Conservation (phyloP, 2,888 invertebrate genomes). For the Pammene fasciana region DNA sequence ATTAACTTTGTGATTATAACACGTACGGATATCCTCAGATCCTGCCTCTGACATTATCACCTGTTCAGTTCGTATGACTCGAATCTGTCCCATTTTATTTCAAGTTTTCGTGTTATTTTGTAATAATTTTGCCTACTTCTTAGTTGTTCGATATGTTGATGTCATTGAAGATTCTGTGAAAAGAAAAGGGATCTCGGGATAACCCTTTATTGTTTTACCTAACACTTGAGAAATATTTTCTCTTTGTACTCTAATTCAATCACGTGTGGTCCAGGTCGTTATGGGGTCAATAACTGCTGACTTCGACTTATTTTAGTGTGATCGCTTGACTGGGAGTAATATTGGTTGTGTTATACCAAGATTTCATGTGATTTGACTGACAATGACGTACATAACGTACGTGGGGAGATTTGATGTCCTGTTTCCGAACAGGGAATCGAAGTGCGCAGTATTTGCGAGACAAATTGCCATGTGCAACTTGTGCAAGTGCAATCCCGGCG, state of each 20-base stretch:
- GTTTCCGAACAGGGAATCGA: slow-evolving; percentile 9
- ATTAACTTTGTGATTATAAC: slow-evolving; percentile 44
- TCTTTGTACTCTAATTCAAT: slow-evolving; percentile 68
- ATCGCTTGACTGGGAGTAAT: slow-evolving; percentile 43
- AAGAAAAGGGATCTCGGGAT: slow-evolving; percentile 10
- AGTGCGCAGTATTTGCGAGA: slow-evolving; percentile 36
- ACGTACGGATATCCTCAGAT: slow-evolving; percentile 26
- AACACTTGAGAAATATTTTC: slow-evolving; percentile 33
- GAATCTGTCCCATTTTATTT: slow-evolving; percentile 71
- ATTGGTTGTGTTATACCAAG: slow-evolving; percentile 24
- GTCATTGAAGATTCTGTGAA: slow-evolving; percentile 6
- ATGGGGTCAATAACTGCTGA: slow-evolving; percentile 80
- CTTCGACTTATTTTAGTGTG: slow-evolving; percentile 58
- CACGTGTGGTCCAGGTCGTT: slow-evolving; percentile 79
- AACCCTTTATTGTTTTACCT: slow-evolving; percentile 40
- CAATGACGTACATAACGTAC: slow-evolving; percentile 17
- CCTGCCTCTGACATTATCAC: slow-evolving; percentile 42
- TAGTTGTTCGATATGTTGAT: slow-evolving; percentile 35
- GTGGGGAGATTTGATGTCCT: slow-evolving; percentile 15
- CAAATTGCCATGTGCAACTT: slow-evolving; percentile 54
- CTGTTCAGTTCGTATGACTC: slow-evolving; percentile 50
- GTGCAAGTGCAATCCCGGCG: slow-evolving; percentile 58
- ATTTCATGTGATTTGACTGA: slow-evolving; percentile 14
- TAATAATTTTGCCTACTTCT: slow-evolving; percentile 43
- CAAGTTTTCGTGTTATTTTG: slow-evolving; percentile 69